These are phyloP conservation scores for Nephrotoma guestfalica DNA, from an alignment of 2,888 invertebrate genomes.

Conservation along the genomic window DNA sequence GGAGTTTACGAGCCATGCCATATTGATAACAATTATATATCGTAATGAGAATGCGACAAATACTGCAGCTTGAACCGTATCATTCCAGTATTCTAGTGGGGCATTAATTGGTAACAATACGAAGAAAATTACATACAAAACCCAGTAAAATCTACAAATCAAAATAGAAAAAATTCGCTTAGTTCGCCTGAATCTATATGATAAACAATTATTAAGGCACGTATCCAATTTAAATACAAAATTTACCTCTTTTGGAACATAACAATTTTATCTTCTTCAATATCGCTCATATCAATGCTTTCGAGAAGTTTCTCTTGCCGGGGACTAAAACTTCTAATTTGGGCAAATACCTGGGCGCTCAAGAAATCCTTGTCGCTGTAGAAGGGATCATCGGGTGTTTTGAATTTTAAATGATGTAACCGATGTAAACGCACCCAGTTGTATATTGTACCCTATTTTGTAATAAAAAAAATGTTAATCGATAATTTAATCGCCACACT, in stretches of 20 bases:
- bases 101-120: slow-evolving; percentile 58
- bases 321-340: slow-evolving; percentile 48
- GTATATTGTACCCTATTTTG: slow-evolving; percentile 58
- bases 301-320: slow-evolving; percentile 47
- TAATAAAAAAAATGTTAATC: slow-evolving; percentile 13
- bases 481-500: not conserved
- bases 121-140: slow-evolving; percentile 47
- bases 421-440: slow-evolving; percentile 74
- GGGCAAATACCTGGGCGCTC: slow-evolving; percentile 63
- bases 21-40: slow-evolving; percentile 45
- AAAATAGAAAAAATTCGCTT: not conserved
- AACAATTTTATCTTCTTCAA: slow-evolving; percentile 60
- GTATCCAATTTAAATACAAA: not conserved
- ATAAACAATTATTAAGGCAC: not conserved
- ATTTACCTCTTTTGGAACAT: slow-evolving; percentile 66
- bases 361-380: slow-evolving; percentile 66
- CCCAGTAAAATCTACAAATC: slow-evolving; percentile 47
- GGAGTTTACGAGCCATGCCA: slow-evolving; percentile 59
- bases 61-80: slow-evolving; percentile 43
- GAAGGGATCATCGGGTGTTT: slow-evolving; percentile 66
- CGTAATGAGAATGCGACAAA: slow-evolving; percentile 56
- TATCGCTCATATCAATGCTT: slow-evolving; percentile 63
- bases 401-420: slow-evolving; percentile 64
- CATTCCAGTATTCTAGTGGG: slow-evolving; percentile 66
- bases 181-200: not conserved